Evolutionary conservation across 2,113 vertebrate genomes (phyloP).

Genomic region (Chloropsis hardwickii): DNA sequence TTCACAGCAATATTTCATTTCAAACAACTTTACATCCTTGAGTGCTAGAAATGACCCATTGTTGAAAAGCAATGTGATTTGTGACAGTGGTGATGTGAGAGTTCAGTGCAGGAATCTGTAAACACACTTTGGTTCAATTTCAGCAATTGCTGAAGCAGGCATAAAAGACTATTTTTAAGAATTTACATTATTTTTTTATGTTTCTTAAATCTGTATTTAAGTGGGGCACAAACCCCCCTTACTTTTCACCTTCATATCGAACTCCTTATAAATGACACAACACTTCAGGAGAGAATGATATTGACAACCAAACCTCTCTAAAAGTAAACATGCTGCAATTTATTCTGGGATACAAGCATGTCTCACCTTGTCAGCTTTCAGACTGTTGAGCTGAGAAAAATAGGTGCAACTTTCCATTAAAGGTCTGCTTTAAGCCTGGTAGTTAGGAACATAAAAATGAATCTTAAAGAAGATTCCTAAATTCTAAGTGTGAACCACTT

Average conservation of each 20-base stretch:
- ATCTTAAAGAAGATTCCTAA: not conserved
- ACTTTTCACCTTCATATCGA: not conserved
- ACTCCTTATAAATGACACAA: not conserved
- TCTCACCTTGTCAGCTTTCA: constrained; percentile 17
- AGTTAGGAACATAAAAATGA: not conserved
- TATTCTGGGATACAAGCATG: not conserved
- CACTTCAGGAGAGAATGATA: not conserved
- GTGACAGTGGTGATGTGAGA: not conserved
- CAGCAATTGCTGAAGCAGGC: not conserved
- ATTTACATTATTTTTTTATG: not conserved
- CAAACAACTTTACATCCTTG: not conserved
- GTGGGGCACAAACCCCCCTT: not conserved
- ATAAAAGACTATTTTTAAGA: not conserved
- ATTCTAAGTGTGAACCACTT: not conserved
- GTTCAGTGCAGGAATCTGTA: not conserved
- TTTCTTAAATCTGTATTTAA: not conserved
- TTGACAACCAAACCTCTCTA: not conserved
- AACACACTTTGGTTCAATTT: not conserved
- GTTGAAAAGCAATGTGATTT: not conserved
- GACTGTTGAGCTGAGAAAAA: not conserved
- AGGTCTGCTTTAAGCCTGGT: not conserved
- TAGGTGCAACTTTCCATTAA: constrained; percentile 7
- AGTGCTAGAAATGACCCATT: not conserved
- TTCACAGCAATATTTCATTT: not conserved
- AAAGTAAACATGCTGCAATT: not conserved